Conservation (phyloP, 2,888 invertebrate species). For the Drosophila mayaguana region DNA sequence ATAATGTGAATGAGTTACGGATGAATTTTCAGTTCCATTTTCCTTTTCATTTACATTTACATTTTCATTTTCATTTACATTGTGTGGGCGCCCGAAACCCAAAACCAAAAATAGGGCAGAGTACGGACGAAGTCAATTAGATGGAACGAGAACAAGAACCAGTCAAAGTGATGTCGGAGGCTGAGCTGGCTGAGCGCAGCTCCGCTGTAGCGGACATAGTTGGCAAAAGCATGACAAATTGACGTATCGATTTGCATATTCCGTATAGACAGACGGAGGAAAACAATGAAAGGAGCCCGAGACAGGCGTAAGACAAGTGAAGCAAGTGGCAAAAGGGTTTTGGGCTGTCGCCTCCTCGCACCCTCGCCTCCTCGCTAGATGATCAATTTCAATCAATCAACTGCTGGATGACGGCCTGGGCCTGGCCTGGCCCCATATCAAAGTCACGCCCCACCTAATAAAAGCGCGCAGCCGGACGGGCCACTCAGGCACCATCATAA, state of each 20-base stretch:
- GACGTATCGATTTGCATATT: slow-evolving; percentile 71
- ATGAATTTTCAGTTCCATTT: slow-evolving; percentile 6
- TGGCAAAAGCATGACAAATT: slow-evolving; percentile 57
- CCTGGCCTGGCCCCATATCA: slow-evolving; percentile 52
- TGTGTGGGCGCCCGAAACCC: slow-evolving; percentile 61
- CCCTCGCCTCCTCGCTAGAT: slow-evolving; percentile 19
- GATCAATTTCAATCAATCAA: slow-evolving; percentile 81
- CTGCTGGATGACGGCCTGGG: slow-evolving; percentile 29
- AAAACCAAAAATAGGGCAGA: slow-evolving; percentile 41
- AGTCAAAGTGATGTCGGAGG: neutral
- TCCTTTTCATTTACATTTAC: neutral
- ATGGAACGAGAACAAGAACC: slow-evolving; percentile 7
- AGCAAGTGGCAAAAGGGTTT: slow-evolving; percentile 44
- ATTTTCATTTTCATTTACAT: neutral
- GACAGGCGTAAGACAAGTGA: slow-evolving; percentile 14
- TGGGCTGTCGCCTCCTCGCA: neutral
- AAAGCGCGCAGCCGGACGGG: slow-evolving; percentile 13
- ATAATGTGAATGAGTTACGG: slow-evolving; percentile 68
- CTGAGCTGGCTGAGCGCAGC: slow-evolving; percentile 9
- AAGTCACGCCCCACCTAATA: slow-evolving; percentile 38
- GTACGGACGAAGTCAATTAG: slow-evolving; percentile 32
- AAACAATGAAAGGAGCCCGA: slow-evolving; percentile 12
- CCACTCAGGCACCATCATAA: slow-evolving; percentile 65
- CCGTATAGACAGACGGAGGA: slow-evolving; percentile 25
- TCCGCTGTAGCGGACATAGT: slow-evolving; percentile 19